Evolutionary conservation across 1,140 invertebrate species (phyloP).

Genomic region (Anastatus disparis): DNA sequence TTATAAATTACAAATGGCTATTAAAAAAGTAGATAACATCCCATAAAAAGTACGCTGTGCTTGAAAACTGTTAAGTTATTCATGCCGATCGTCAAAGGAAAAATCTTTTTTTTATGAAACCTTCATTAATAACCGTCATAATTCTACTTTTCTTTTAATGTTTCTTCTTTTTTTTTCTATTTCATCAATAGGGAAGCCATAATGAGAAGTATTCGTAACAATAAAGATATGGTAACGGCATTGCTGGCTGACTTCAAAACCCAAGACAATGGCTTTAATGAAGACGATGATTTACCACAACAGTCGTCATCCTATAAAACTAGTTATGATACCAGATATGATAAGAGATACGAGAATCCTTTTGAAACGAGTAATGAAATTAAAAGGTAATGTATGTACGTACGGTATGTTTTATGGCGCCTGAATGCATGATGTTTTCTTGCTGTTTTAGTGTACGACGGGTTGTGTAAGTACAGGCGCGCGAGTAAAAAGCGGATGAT

Average conservation of each 20-base stretch:
- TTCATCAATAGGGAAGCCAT: conserved; percentile 82
- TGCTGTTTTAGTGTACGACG: background rate
- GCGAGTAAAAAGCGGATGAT: no score
- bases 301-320: conserved; percentile 46
- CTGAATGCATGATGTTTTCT: background rate
- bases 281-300: conserved; percentile 33
- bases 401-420: background rate
- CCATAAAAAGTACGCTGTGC: no score
- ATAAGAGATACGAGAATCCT: conserved; percentile 52
- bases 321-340: conserved; percentile 47
- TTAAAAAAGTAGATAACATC: no score
- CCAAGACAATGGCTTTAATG: conserved; percentile 47
- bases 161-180: conserved; percentile 29
- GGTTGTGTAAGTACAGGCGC: background rate
- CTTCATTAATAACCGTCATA: no score
- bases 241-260: conserved; percentile 74
- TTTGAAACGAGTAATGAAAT: conserved; percentile 63
- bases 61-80: no score
- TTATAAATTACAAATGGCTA: no score
- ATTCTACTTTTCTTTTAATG: no score
- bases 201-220: conserved; percentile 75
- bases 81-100: no score
- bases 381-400: conserved; percentile 53
- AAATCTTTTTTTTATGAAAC: no score
- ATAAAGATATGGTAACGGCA: conserved; percentile 76